Evolutionary conservation across 1,140 invertebrate species (phyloP).

Genomic region (Bombyx mandarina): DNA sequence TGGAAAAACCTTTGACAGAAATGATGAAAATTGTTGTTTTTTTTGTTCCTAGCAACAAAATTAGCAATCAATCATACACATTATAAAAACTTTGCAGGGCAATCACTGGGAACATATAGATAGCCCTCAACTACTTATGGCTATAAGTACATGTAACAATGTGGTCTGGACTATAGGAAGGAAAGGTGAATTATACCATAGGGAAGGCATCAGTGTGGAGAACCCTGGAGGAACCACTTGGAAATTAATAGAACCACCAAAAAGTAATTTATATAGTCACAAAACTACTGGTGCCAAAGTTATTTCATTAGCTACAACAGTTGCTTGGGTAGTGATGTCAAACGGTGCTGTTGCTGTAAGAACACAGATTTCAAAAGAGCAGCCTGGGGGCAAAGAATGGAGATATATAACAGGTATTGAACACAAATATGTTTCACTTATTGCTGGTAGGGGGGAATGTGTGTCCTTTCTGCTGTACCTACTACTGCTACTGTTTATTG

Average conservation of each 20-base stretch:
- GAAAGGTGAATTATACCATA: conserved; percentile 87
- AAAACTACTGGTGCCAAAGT: conserved; percentile 45
- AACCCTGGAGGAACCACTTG: conserved; percentile 71
- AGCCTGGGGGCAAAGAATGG: conserved; percentile 52
- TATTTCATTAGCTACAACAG: conserved; percentile 37
- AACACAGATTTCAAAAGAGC: conserved; percentile 38
- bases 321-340: conserved; percentile 52
- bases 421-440: neutral
- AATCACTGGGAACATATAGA: conserved; percentile 84
- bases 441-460: neutral
- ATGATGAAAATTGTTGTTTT: too few species aligned
- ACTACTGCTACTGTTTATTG: too few species aligned
- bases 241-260: conserved; percentile 57
- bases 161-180: conserved; percentile 89
- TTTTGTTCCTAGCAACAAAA: too few species aligned
- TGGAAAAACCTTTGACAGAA: too few species aligned
- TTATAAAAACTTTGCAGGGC: conserved; percentile 68
- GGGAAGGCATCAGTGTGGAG: conserved; percentile 76
- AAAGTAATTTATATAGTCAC: conserved; percentile 32
- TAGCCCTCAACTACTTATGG: conserved; percentile 81
- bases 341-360: conserved; percentile 54
- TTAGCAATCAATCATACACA: neutral
- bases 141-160: conserved; percentile 76
- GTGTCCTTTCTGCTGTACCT: too few species aligned
- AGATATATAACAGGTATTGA: conserved; percentile 54